Percentiles rank a stretch among this genome's conserved stretches.
Evolutionary conservation across 2,888 invertebrate genomes (phyloP).

Genomic region (Danaus chrysippus): DNA sequence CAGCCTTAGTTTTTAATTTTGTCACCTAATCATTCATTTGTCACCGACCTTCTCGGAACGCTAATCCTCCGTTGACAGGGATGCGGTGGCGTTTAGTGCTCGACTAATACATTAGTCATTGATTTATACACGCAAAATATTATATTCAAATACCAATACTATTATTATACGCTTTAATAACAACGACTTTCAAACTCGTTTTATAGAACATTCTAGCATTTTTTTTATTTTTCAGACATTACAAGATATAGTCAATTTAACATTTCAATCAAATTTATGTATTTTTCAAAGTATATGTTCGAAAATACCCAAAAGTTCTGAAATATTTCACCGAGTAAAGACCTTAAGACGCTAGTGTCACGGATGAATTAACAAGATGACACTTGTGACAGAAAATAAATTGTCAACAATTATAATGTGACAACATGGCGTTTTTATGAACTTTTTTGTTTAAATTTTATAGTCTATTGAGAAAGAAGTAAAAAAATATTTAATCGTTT

Average conservation of each 20-base stretch:
- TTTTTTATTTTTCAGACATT: no score
- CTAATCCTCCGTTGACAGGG: slow-evolving; percentile 62
- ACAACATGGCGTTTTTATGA: slow-evolving; percentile 23
- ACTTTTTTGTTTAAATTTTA: background rate
- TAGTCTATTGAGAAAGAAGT: no score
- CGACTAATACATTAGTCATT: slow-evolving; percentile 40
- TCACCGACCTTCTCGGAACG: slow-evolving; percentile 69
- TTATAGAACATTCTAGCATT: no score
- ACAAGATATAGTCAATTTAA: no score
- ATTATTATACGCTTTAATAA: no score
- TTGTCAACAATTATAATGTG: slow-evolving; percentile 61
- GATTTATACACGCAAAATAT: background rate
- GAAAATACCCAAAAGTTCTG: background rate
- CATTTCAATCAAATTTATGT: no score
- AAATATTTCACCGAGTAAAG: background rate
- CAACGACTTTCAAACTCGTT: no score
- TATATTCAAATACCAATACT: background rate
- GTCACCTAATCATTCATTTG: slow-evolving; percentile 38
- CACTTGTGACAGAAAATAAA: slow-evolving; percentile 68
- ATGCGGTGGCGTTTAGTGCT: slow-evolving; percentile 43
- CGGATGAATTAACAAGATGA: slow-evolving; percentile 63
- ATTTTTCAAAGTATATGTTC: no score
- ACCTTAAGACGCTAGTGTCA: slow-evolving; percentile 42
- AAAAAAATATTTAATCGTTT: no score
- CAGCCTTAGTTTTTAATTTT: slow-evolving; percentile 4